Base-by-base conservation (phyloP, 2,113 vertebrate genomes). In the Semnornis frantzii region DNA sequence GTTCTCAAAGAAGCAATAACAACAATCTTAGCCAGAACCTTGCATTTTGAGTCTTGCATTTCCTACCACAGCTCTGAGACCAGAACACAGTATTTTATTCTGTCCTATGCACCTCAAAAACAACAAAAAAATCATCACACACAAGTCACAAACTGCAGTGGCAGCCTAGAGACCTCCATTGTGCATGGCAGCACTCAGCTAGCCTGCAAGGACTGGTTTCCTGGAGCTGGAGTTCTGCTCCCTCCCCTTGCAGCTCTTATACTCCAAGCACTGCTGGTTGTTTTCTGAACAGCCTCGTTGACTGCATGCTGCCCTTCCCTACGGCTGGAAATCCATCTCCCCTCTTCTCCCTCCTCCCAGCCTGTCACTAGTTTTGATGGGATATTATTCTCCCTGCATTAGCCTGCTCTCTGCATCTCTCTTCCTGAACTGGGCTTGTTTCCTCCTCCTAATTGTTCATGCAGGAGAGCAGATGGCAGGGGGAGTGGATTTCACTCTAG, bases 381-480 rank as follows among this genome's bases (percentile, higher is more conserved):
- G 75, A 76, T 65, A 28, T 88, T 83, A 81, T 64, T 81, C 75
- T 82, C 20, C 37, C 57, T 3, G 4, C 58, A 70, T 68, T 78
- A 68, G 42, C 52, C n/a, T 68, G 42, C 55, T 68, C 50, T 85
- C 58, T 52, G 70, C 64, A 87, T 86, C 33, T 63, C 42, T 58
- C n/a, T 94, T 74, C 28, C 34, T 0, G 2, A 92, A 66, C 75
- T 73, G 79, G 37, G 73, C 42, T 55, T 34, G 16, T 72, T 93
- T 92, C 60, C n/a, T 88, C 21, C 75, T 88, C 71, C 66, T 90
- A 81, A 82, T 93, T 93, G 80, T 81, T 93, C 92, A 88, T n/a
- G 8, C 66, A 69, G 85, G 59, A 93, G 68, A 95, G 71, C 96
- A 97, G 95, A 97, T 94, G 93, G 94, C 74, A 88, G 82, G 34